Evolutionary conservation across 2,888 invertebrate genomes (phyloP).

Genomic region (Lymantria dispar): DNA sequence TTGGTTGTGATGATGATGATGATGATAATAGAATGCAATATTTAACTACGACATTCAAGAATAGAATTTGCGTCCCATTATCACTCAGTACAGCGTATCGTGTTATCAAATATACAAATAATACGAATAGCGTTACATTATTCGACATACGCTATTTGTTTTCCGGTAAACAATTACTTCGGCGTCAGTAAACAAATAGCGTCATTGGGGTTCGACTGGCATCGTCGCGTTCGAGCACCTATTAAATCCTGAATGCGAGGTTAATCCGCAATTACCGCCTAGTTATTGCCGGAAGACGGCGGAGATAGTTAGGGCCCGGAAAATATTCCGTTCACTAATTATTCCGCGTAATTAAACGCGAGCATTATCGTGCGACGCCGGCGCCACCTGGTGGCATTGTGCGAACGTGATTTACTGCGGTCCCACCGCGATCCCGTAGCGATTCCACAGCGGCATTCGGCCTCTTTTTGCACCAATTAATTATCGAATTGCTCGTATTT

Average conservation of each 20-base stretch:
- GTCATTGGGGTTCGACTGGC: slow-evolving; percentile 59
- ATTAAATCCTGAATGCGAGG: slow-evolving; percentile 79
- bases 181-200: slow-evolving; percentile 71
- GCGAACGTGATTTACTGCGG: slow-evolving; percentile 78
- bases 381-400: slow-evolving; percentile 81
- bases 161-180: slow-evolving; percentile 69
- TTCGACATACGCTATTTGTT: slow-evolving; percentile 44
- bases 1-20: too few species aligned
- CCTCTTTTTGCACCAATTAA: slow-evolving; percentile 80
- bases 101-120: background rate
- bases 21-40: too few species aligned
- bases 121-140: slow-evolving; percentile 19
- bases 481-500: slow-evolving; percentile 78
- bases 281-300: slow-evolving; percentile 81
- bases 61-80: too few species aligned
- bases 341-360: slow-evolving; percentile 83
- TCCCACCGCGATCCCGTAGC: slow-evolving; percentile 72
- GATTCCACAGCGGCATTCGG: slow-evolving; percentile 66
- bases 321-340: slow-evolving; percentile 83
- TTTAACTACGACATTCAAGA: too few species aligned
- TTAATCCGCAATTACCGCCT: slow-evolving; percentile 81
- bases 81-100: too few species aligned
- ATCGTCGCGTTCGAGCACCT: slow-evolving; percentile 63
- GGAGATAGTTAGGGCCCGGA: slow-evolving; percentile 82
- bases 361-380: slow-evolving; percentile 78